phyloP scores from a whole-genome alignment of 2,888 invertebrate genomes.

The Furcula furcula region DNA sequence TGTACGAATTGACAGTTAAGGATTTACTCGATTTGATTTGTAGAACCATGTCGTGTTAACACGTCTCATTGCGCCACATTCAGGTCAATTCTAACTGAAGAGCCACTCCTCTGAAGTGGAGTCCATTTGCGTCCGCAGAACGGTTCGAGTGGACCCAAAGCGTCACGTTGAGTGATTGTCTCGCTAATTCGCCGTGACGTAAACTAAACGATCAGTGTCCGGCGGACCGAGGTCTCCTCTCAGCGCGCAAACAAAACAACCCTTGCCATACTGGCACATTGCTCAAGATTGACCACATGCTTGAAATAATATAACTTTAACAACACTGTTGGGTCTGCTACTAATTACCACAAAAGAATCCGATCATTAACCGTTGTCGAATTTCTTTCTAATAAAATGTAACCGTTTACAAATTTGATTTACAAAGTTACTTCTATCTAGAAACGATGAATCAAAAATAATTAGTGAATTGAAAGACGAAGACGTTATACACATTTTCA shows the following conservation, averaged over 20 bases:
- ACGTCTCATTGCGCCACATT: conserved; percentile 33
- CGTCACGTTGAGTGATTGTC: conserved; percentile 69
- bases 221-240: conserved; percentile 21
- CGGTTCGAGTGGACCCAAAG: conserved; percentile 41
- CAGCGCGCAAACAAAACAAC: conserved; percentile 4
- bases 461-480: too few species aligned
- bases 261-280: conserved; percentile 25
- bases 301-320: neutral
- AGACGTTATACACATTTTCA: neutral
- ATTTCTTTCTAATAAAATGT: too few species aligned
- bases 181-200: conserved; percentile 60
- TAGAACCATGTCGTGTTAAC: too few species aligned
- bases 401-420: too few species aligned
- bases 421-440: too few species aligned
- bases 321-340: neutral
- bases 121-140: conserved; percentile 59
- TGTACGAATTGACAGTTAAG: too few species aligned
- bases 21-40: too few species aligned
- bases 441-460: too few species aligned
- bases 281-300: conserved; percentile 28
- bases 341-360: too few species aligned
- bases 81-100: conserved; percentile 43
- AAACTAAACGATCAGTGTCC: conserved; percentile 42
- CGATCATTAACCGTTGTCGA: too few species aligned
- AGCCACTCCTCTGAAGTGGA: conserved; percentile 56